phyloP scores from a whole-genome alignment of 2,888 invertebrate genomes.

The Acanthococcus lagerstroemiae region DNA sequence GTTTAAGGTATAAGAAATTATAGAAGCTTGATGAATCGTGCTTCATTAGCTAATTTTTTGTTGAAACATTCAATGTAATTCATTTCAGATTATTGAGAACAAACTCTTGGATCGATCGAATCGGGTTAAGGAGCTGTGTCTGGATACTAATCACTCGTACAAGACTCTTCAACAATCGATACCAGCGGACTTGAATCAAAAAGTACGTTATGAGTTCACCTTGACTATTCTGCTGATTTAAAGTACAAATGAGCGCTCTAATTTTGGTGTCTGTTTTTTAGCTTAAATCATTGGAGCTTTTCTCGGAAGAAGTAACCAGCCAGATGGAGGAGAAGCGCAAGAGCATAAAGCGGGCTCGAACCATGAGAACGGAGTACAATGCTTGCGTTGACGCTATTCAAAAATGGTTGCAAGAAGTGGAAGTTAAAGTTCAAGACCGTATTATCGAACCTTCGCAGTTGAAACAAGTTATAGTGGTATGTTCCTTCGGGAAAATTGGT shows the following conservation, averaged over 20 bases:
- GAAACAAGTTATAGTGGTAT: constrained; percentile 48
- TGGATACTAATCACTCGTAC: constrained; percentile 19
- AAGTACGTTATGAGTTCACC: constrained; percentile 35
- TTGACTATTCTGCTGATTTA: not conserved
- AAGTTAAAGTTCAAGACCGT: constrained; percentile 71
- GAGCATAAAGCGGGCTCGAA: constrained; percentile 76
- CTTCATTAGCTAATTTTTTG: not conserved
- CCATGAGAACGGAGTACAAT: constrained; percentile 68
- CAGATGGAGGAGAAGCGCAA: constrained; percentile 79
- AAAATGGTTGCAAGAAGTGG: constrained; percentile 72
- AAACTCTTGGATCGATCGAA: constrained; percentile 28
- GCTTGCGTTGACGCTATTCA: constrained; percentile 70
- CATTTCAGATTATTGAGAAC: constrained; percentile 20
- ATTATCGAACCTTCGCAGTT: constrained; percentile 64
- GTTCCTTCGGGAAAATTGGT: too few species aligned
- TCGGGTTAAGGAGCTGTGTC: constrained; percentile 19
- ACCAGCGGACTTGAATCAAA: constrained; percentile 64
- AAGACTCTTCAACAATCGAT: constrained; percentile 42
- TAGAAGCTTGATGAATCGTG: not conserved
- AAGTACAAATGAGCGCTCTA: too few species aligned
- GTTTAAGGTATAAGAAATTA: constrained; percentile 45
- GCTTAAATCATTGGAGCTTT: constrained; percentile 69
- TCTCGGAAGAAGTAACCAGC: constrained; percentile 65
- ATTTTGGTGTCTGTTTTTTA: constrained; percentile 39
- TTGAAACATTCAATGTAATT: not conserved